Evolutionary conservation across 2,113 vertebrate species (phyloP).

Genomic region (Nannospalax galili): DNA sequence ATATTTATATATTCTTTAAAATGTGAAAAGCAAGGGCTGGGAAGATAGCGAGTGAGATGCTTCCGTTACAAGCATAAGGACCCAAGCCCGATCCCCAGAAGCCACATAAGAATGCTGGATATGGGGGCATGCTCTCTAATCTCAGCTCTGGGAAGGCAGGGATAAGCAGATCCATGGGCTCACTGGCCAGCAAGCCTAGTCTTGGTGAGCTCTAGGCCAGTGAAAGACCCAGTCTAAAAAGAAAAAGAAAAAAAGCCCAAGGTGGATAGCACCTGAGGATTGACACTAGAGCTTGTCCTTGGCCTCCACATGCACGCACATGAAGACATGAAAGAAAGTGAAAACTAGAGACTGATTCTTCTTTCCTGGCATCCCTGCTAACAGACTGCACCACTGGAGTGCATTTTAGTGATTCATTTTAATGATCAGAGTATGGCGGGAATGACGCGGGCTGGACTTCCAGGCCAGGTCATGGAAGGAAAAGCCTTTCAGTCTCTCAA

Average conservation of each 20-base stretch:
- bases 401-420: neutral
- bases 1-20: neutral
- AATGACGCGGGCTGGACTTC: neutral
- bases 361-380: neutral
- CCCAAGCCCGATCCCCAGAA: no score
- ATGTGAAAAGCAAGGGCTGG: neutral
- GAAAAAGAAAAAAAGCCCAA: neutral
- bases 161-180: no score
- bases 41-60: neutral
- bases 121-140: neutral
- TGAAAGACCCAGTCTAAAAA: neutral
- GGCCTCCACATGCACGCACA: neutral
- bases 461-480: neutral
- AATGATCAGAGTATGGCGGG: neutral
- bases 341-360: neutral
- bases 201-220: neutral
- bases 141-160: no score
- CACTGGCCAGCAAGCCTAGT: no score
- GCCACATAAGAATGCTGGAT: neutral
- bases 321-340: neutral
- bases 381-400: neutral
- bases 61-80: neutral
- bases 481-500: neutral
- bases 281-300: neutral
- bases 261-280: neutral